Evolutionary conservation across 2,113 vertebrate genomes (phyloP).

Genomic region (Calyptomena viridis): DNA sequence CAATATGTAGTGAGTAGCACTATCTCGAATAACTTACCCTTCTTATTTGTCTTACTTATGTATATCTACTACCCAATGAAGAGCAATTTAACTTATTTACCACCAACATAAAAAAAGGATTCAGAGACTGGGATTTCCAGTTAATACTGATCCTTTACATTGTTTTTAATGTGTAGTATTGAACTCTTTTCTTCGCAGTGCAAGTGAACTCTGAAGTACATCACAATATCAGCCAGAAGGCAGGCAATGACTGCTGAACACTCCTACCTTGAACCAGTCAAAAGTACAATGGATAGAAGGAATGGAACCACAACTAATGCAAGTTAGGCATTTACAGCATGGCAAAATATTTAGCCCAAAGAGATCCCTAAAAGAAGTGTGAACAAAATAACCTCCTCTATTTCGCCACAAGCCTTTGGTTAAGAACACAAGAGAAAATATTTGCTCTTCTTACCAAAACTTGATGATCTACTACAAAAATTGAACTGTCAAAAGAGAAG

Average conservation of each 20-base stretch:
- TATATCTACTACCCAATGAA: neutral
- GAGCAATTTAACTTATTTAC: neutral
- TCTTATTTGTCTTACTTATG: neutral
- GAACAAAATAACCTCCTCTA: neutral
- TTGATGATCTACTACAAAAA: neutral
- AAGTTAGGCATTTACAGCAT: neutral
- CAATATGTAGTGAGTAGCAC: neutral
- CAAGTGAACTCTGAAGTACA: neutral
- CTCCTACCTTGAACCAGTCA: neutral
- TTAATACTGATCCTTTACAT: neutral
- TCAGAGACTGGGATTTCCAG: neutral
- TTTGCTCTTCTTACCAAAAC: neutral
- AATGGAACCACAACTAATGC: neutral
- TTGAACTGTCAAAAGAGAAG: neutral
- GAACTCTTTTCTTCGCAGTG: neutral
- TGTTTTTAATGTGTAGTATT: neutral
- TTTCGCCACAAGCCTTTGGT: neutral
- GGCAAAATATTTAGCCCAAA: neutral
- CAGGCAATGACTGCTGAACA: neutral
- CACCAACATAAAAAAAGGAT: neutral
- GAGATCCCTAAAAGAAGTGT: neutral
- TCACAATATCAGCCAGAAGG: neutral
- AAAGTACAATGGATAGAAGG: neutral
- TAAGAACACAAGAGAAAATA: neutral
- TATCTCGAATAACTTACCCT: neutral